Base-by-base conservation (phyloP, 2,797 vertebrate species). In the Diglossa cyanea region DNA sequence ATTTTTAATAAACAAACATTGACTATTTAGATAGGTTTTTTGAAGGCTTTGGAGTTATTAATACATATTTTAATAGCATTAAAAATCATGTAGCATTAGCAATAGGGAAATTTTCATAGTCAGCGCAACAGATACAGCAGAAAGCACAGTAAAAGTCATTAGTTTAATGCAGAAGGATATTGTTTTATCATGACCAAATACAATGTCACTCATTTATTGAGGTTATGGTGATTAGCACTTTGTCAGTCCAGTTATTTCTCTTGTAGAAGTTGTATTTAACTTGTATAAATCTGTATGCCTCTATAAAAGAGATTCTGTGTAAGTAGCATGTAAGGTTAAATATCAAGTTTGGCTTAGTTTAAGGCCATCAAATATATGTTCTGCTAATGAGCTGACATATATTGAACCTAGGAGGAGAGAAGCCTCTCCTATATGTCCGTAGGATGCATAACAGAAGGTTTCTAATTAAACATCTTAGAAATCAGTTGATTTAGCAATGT, bases 401-500 rank as follows among this genome's bases (percentile, higher is more conserved):
- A 86, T 86, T 93, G 70, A 92, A 83, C 40, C 76, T 61, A 45
- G 30, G 71, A 96, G n/a, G 75, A 94, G 89, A 77, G 54, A 95
- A 77, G 30, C 33, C 77, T 75, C 79, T 95, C 76, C 58, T 70
- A 44, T 54, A 48, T 63, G 58, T 94, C 95, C 86, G 76, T 80
- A 80, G 93, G 94, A 95, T 91, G 63, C 61, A 73, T 91, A 95
- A 82, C 62, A 92, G 73, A 95, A 96, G 53, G 72, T 72, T 94
- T 96, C 86, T 97, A 97, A 95, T 97, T 97, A 96, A 96, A 86
- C 28, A 37, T 90, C 81, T 94, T 92, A 90, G 79, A 95, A 93
- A 81, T 78, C 61, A 89, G 81, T 82, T 96, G 87, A 92, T 90
- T 75, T 95, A 95, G 25, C 76, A 74, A 77, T 96, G 82, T 86